Base-by-base conservation (phyloP, 92 coral and sea anemone species). In the Epizoanthus rinbou region DNA sequence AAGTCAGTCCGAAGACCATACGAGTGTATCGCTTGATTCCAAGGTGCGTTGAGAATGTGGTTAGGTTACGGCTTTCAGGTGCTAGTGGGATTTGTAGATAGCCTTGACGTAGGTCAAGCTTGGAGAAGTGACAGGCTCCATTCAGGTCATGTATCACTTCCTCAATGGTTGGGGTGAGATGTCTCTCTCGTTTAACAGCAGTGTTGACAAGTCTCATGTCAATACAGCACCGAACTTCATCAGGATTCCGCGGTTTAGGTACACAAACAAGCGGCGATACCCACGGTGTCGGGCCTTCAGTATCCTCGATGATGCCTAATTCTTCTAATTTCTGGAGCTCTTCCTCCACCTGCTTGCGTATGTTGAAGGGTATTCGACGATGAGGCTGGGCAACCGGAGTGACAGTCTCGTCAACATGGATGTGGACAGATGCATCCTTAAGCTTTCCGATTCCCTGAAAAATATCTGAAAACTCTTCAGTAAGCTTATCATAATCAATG, bases 201-300 rank as follows among this genome's bases (percentile, higher is more conserved):
- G 69, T 73, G 67, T 28, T 28, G 31, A 28, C 31, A 28, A 81
- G 62, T 17, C 85, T 41, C 91, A 87, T 90, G 62, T 82, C 89
- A 7, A 90, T 88, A 57, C 89, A 92, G 45, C 86, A 70, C 69
- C 93, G 31, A 28, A 28, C 31, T 28, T 28, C 31, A 28, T 28
- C 31, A 28, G 70, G 25, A 87, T 80, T 50, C 67, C 86, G 60
- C 88, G 89, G 85, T 75, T 92, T 92, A 8, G 86, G 87, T 16
- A 82, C 87, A 17, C 82, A 56, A 23, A 90, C 94, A 6, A 92
- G 57, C 11, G 94, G 94, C 13, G 87, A 84, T 21, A 85, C 86
- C 93, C 92, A 90, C 23, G 85, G 86, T 50, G 94, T 91, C 2
- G 90, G 91, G 39, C 86, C 88, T 37, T 63, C 89, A 14, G 80